Base-by-base conservation (phyloP, 2,888 invertebrate species). In the Phengaris arion region DNA sequence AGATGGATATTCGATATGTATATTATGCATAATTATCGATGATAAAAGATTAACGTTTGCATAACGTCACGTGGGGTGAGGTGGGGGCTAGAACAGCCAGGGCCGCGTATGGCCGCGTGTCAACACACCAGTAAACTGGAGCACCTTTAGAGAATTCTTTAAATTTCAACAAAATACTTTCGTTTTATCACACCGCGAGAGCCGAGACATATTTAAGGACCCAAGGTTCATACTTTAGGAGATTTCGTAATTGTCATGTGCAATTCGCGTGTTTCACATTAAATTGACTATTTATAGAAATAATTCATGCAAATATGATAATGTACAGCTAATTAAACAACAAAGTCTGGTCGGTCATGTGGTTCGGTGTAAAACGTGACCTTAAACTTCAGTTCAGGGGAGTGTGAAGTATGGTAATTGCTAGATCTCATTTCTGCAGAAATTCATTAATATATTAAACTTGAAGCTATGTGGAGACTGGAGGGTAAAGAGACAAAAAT, bases 251-350 rank as follows among this genome's bases (percentile, higher is more conserved):
- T 52, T 52, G 12, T 12, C 2, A 10, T 22, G 59, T 22, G 59
- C 2, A 59, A 59, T 9, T 4, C 22, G 12, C 35, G 59, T 15
- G 59, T 15, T 48, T 8, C 9, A 59, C 64, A 64, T 64, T 64
- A 35, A 64, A 10, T 64, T 12, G 64, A 35, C 10, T 64, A 64
- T 64, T 64, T 64, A 64, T 64, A 64, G 35, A 35, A 6, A 12
- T 64, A 6, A 64, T 64, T 64, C 35, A 64, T 64, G 10, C 35
- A 64, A 64, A 64, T 64, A 64, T 64, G 52, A 10, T 52, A 52
- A 52, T 35, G 64, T 64, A 64, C 35, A 64, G 15, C 64, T 64
- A 64, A 64, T 35, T 64, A 64, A 35, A 64, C 64, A 59, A 59
- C 15, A 59, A 15, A 59, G 15, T 15, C 22, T 0, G 22, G 0